phyloP scores from a whole-genome alignment of 2,113 vertebrate species.

The Anser brachyrhynchus region DNA sequence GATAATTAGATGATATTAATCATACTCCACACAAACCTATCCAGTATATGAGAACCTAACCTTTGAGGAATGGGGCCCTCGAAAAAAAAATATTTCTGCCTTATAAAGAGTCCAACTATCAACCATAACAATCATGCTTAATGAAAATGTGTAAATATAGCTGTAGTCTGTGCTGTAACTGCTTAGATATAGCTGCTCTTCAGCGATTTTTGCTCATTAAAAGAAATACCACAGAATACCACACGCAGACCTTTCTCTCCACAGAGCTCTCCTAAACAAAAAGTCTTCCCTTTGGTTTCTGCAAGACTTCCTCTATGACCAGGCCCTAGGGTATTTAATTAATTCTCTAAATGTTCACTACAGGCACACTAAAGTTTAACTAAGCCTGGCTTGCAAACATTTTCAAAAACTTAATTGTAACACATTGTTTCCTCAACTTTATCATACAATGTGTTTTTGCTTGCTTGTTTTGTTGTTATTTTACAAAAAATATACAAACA shows the following conservation, averaged over 20 bases:
- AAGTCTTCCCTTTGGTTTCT: not conserved
- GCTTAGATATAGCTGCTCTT: not conserved
- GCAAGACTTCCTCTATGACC: not conserved
- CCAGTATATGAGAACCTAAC: not conserved
- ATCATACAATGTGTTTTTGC: not conserved
- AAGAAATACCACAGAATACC: not conserved
- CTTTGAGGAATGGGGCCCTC: not conserved
- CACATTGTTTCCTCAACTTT: fast-evolving
- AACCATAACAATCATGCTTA: not conserved
- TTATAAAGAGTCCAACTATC: not conserved
- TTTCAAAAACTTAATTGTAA: not conserved
- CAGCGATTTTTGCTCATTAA: not conserved
- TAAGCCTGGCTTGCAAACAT: not conserved
- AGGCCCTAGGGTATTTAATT: not conserved
- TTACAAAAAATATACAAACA: not conserved
- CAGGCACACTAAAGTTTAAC: not conserved
- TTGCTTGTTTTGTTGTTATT: not conserved
- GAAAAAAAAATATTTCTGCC: not conserved
- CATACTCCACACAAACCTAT: not conserved
- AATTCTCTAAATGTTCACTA: not conserved
- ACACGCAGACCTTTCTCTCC: not conserved
- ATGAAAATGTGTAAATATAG: not conserved
- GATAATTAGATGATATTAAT: slow-evolving; percentile 20
- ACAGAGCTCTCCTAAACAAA: not conserved
- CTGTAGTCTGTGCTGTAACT: not conserved